Conservation (phyloP, 1,140 invertebrate species). For the Pygmarrhopalites habei region DNA sequence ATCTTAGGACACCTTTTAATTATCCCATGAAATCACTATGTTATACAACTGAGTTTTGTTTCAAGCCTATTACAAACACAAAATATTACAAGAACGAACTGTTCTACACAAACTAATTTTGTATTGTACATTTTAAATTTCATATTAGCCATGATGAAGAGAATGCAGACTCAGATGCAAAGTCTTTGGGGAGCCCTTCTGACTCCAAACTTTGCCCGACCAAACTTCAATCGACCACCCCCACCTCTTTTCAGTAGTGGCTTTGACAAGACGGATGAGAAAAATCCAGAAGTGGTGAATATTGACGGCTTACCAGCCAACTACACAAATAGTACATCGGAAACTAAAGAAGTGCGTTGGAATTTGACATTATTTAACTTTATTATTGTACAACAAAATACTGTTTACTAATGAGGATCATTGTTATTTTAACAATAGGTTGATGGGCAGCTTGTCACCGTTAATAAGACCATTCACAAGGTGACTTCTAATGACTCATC, state of each 20-base stretch:
- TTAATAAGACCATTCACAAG: constrained; percentile 38
- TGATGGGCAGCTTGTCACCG: constrained; percentile 36
- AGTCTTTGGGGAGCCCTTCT: constrained; percentile 29
- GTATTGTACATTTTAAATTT: constrained; percentile 4
- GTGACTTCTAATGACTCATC: constrained; percentile 34
- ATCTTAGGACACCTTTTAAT: too few species aligned
- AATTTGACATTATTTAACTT: too few species aligned
- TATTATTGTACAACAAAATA: too few species aligned
- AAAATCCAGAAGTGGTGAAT: neutral
- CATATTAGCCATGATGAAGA: constrained; percentile 34
- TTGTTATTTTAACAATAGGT: too few species aligned
- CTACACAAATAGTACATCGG: constrained; percentile 37
- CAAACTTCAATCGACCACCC: constrained; percentile 10
- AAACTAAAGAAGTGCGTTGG: too few species aligned
- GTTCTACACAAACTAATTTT: neutral
- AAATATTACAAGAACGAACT: neutral
- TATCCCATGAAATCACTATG: too few species aligned
- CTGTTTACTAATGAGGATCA: too few species aligned
- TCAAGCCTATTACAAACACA: too few species aligned
- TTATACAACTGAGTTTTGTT: too few species aligned
- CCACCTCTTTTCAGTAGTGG: neutral
- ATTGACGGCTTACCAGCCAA: constrained; percentile 30
- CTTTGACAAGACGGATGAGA: neutral
- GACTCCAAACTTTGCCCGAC: constrained; percentile 16
- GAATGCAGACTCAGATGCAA: constrained; percentile 36